Evolutionary conservation across 2,888 invertebrate species (phyloP).

Genomic region (Strigamia maritima): DNA sequence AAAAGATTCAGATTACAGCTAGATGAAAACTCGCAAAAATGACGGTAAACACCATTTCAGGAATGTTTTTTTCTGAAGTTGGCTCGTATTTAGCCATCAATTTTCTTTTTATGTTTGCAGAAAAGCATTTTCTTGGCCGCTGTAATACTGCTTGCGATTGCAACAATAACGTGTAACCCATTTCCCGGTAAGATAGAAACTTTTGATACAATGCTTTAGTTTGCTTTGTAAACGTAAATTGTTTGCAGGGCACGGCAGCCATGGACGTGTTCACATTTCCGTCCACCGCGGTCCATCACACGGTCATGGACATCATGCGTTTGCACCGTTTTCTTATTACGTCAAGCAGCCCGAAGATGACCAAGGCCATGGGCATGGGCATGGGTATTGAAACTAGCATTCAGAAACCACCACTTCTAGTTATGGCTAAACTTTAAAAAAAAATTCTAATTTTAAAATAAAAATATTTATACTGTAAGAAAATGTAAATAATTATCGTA

Average conservation of each 20-base stretch:
- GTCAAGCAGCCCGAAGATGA: conserved; percentile 43
- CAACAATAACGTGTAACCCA: neutral
- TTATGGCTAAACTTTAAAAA: neutral
- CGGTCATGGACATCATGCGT: conserved; percentile 42
- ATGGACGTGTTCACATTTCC: conserved; percentile 41
- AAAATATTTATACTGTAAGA: no score
- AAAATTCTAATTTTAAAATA: neutral
- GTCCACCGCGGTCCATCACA: conserved; percentile 42
- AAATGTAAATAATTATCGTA: no score
- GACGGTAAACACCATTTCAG: conserved; percentile 16
- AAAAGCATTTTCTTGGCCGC: neutral
- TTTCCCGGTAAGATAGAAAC: neutral
- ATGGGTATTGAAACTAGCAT: neutral
- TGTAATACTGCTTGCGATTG: neutral
- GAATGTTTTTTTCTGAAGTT: neutral
- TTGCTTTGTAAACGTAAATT: neutral
- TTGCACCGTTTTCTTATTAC: conserved; percentile 43
- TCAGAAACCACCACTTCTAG: neutral
- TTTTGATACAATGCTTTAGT: neutral
- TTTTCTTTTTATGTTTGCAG: neutral
- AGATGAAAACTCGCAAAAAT: neutral
- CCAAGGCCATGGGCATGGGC: neutral
- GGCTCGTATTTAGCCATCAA: neutral
- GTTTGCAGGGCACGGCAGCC: neutral
- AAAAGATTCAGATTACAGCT: neutral